Evolutionary conservation across 2,797 vertebrate genomes (phyloP), one percentile per base, ranked within the genome.

Genomic region (Poecilia gillii): DNA sequence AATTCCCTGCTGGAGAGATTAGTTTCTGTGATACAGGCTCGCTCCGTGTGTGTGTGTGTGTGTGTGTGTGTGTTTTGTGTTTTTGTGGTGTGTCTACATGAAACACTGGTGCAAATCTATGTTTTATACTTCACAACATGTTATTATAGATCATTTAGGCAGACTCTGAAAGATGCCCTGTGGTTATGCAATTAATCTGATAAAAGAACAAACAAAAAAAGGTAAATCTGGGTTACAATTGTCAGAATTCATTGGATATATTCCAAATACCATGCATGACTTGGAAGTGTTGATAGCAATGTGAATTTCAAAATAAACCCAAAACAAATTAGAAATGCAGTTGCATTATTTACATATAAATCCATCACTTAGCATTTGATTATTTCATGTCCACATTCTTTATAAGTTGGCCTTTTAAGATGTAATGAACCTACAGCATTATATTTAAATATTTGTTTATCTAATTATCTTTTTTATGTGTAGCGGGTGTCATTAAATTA

Each of bases 1-100:
- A 90, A 91, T 86, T 86, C 88, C 91, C 89, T 86, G 80, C 80
- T 84, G 77, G 74, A 85, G 72, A 91, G 87, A 91, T 89, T 83
- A 88, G 89, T 75, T 83, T 79, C 85, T 88, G 46, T 71, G 85
- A 91, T 2, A 78, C 53, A 84, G 36, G 59, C 62, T 72, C 9
- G 33, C 28, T 66, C 2, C 4, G 20, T 3, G 49, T 25, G 9
- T 43, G 41, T 68, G 57, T 68, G 55, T 70, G 68, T 74, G 47
- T 55, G 14, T 4, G 46, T 47, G 13, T 43, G 41, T 43, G 31
- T 31, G 31, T 31, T 31, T 31, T 31, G 41, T 9, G 41, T 18
- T n/a, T 8, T 46, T 68, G 31, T 36, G 62, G 23, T 39, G 46
- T 66, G 11, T 12, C 16, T 23, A 36, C 18, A 75, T 51, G 51